A percentile compares a stretch with the other conserved stretches of the same genome.
Evolutionary conservation across 2,113 vertebrate species (phyloP).

Genomic region (Corythornis cristatus): DNA sequence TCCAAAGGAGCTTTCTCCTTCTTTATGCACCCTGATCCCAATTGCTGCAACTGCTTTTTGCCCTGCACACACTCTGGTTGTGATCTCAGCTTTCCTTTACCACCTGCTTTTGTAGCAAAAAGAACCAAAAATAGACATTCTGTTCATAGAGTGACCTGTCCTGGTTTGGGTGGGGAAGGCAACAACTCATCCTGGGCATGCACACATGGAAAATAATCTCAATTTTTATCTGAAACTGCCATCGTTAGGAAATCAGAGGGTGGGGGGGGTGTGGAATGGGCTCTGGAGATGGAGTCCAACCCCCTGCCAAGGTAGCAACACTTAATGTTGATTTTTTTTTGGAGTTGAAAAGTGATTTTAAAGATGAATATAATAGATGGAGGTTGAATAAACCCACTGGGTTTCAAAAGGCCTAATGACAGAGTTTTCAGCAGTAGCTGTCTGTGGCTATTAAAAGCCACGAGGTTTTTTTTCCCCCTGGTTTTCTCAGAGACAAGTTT

Average conservation of each 20-base stretch:
- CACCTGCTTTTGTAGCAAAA: neutral
- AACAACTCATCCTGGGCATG: fast-evolving
- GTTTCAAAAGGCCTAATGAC: neutral
- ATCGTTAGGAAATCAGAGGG: neutral
- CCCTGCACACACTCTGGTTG: neutral
- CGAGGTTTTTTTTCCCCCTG: neutral
- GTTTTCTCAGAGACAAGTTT: neutral
- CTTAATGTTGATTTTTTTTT: neutral
- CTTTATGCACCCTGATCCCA: neutral
- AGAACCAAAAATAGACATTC: neutral
- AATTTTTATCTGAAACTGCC: neutral
- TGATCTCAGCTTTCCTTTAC: neutral
- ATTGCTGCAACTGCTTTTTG: neutral
- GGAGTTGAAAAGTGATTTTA: neutral
- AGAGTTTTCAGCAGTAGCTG: neutral
- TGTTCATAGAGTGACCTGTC: fast-evolving
- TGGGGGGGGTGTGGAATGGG: no score
- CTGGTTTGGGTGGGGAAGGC: neutral
- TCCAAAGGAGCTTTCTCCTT: conserved; percentile 41
- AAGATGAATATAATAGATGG: neutral
- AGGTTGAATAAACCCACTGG: neutral
- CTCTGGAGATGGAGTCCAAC: no score
- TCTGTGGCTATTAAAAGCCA: neutral
- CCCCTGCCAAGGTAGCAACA: no score
- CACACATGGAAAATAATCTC: neutral